A percentile compares a stretch with the other conserved stretches of the same genome.
Conservation (phyloP, 2,797 vertebrate genomes). For the Pseudochaenichthys georgianus region DNA sequence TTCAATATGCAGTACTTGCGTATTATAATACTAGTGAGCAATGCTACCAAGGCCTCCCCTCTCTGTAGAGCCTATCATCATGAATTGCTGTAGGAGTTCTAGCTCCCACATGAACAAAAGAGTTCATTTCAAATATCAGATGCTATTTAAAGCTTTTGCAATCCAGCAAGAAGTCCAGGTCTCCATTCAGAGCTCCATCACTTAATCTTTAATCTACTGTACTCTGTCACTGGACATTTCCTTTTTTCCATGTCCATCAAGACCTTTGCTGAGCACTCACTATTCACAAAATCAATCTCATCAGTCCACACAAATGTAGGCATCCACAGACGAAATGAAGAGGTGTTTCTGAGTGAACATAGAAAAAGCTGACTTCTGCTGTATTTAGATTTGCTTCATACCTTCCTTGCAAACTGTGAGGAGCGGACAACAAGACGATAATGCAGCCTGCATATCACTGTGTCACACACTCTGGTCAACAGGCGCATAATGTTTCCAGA, state of each 20-base stretch:
- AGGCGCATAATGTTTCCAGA: not conserved
- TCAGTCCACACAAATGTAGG: conserved; percentile 55
- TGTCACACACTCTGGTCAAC: not conserved
- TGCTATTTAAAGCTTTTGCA: conserved; percentile 72
- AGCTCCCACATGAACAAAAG: conserved; percentile 59
- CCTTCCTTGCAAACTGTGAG: conserved; percentile 34
- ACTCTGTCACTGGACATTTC: conserved; percentile 61
- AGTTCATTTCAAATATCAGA: conserved; percentile 67
- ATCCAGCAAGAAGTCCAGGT: conserved; percentile 61
- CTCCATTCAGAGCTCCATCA: conserved; percentile 60
- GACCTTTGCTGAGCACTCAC: conserved; percentile 71
- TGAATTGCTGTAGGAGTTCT: conserved; percentile 58
- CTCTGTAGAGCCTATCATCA: conserved; percentile 48
- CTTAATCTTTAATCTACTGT: conserved; percentile 67
- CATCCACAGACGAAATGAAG: conserved; percentile 41
- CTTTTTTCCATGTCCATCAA: conserved; percentile 59
- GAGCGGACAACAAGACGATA: conserved; percentile 37
- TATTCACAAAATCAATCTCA: conserved; percentile 74
- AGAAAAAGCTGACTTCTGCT: conserved; percentile 59
- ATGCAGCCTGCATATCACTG: conserved; percentile 25
- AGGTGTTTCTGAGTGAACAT: conserved; percentile 54
- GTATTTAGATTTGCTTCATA: conserved; percentile 48
- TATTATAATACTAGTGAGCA: conserved; percentile 45
- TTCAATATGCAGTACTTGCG: conserved; percentile 54
- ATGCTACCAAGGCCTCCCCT: conserved; percentile 56